phyloP scores from a whole-genome alignment of 1,140 invertebrate species.

The Drosophila mayri region DNA sequence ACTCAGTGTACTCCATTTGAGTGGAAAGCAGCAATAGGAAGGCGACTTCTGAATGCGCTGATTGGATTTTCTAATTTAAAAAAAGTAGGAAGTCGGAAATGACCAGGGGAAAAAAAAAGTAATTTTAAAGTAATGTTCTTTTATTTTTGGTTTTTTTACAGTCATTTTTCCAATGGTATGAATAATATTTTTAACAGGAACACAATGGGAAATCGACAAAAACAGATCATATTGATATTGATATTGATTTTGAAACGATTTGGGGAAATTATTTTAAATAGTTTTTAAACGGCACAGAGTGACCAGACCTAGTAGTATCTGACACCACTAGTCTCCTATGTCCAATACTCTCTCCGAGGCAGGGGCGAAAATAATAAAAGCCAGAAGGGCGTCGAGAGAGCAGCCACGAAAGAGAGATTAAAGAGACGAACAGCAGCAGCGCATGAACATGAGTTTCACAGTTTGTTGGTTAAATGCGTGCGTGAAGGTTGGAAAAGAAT shows the following conservation, averaged over 20 bases:
- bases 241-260: no score
- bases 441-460: conserved; percentile 62
- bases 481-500: conserved; percentile 73
- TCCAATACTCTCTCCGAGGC: not conserved
- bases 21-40: no score
- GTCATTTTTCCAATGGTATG: no score
- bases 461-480: conserved; percentile 73
- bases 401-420: not conserved
- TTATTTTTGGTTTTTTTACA: no score
- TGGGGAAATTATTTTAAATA: no score
- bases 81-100: no score
- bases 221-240: no score
- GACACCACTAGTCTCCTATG: conserved; percentile 21
- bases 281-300: conserved; percentile 1
- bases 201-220: no score
- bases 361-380: conserved; percentile 41
- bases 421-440: conserved; percentile 14
- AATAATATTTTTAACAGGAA: no score
- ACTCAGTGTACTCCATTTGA: conserved; percentile 24
- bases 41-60: conserved; percentile 1
- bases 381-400: conserved; percentile 56
- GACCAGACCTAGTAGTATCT: not conserved
- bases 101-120: no score
- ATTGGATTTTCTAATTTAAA: no score
- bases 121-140: not conserved